phyloP scores from a whole-genome alignment of 2,888 invertebrate genomes.

The Alitta virens region DNA sequence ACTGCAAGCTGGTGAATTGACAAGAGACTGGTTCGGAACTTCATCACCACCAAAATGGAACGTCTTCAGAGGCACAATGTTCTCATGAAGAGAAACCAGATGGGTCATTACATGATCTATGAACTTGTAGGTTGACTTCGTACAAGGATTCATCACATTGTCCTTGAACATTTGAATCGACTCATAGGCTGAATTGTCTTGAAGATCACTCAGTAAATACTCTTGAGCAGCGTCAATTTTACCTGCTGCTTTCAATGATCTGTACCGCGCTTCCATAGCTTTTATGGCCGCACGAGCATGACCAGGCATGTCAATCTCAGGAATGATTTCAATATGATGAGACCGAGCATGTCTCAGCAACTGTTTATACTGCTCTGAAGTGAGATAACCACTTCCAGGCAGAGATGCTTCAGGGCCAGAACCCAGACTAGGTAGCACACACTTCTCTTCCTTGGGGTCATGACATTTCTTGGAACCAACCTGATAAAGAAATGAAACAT shows the following conservation, averaged over 20 bases:
- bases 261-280: conserved; percentile 39
- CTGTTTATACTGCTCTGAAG: conserved; percentile 35
- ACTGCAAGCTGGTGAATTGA: conserved; percentile 40
- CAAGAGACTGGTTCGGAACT: conserved; percentile 42
- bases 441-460: conserved; percentile 30
- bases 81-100: conserved; percentile 32
- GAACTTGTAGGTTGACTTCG: conserved; percentile 46
- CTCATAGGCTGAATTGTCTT: conserved; percentile 19
- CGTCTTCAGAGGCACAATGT: conserved; percentile 36
- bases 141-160: conserved; percentile 51
- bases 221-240: background rate
- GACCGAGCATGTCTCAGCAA: conserved; percentile 41
- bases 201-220: conserved; percentile 7
- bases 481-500: conserved; percentile 14
- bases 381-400: conserved; percentile 31
- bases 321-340: conserved; percentile 47
- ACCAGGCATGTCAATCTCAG: conserved; percentile 51
- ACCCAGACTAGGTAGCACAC: conserved; percentile 35
- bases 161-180: conserved; percentile 50
- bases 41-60: conserved; percentile 54
- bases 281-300: conserved; percentile 47
- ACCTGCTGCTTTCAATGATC: background rate
- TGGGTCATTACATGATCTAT: conserved; percentile 37
- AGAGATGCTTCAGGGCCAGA: conserved; percentile 31
- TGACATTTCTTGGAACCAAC: conserved; percentile 30